phyloP scores from a whole-genome alignment of 2,888 invertebrate genomes.

The Dioctria rufipes region DNA sequence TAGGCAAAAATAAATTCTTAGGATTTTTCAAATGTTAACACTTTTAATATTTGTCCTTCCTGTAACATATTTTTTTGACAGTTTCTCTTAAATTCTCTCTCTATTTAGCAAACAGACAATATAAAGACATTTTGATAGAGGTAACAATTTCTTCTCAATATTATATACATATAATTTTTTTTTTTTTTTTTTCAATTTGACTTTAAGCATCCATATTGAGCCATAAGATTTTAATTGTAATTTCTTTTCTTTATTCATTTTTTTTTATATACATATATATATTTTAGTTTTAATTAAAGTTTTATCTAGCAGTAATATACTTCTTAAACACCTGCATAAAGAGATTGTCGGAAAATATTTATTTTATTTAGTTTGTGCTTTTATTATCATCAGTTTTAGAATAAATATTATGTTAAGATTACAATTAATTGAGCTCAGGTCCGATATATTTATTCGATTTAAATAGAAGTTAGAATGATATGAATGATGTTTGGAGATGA shows the following conservation, averaged over 20 bases:
- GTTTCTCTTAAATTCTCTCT: background rate
- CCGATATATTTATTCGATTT: background rate
- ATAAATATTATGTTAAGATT: slow-evolving; percentile 13
- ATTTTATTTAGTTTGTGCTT: background rate
- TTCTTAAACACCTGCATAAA: slow-evolving; percentile 15
- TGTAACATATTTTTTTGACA: background rate
- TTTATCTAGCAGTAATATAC: no score
- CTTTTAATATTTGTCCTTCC: background rate
- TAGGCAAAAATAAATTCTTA: slow-evolving; percentile 50
- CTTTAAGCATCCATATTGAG: slow-evolving; percentile 22
- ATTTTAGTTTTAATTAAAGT: slow-evolving; percentile 8
- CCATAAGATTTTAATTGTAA: slow-evolving; percentile 44
- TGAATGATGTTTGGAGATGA: background rate
- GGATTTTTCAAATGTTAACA: slow-evolving; percentile 42
- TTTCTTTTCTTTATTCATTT: slow-evolving; percentile 3
- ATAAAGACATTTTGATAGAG: slow-evolving; percentile 24
- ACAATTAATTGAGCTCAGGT: slow-evolving; percentile 16
- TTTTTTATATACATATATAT: background rate
- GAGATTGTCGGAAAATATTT: slow-evolving; percentile 44
- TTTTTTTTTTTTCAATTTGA: slow-evolving; percentile 17
- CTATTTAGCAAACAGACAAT: slow-evolving; percentile 37
- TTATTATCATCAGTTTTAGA: slow-evolving; percentile 28
- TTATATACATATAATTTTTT: slow-evolving; percentile 27
- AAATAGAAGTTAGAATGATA: background rate
- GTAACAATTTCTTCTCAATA: slow-evolving; percentile 36